Conservation (phyloP, 2,113 vertebrate species). For the Arizona elegans region DNA sequence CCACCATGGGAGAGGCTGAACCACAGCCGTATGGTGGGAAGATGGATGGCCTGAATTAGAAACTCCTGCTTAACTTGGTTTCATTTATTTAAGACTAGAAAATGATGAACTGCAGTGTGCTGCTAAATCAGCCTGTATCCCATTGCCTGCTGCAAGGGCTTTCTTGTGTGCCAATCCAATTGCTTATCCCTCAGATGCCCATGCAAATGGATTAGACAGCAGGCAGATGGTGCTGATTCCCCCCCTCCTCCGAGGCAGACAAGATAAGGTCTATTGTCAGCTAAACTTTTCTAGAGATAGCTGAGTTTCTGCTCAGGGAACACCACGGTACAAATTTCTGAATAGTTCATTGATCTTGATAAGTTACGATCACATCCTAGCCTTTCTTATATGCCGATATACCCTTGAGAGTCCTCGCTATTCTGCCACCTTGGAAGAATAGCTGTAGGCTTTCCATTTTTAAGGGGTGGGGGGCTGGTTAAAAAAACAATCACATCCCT, state of each 20-base stretch:
- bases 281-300: slow-evolving; percentile 14
- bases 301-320: slow-evolving; percentile 7
- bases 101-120: fast-evolving
- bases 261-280: slow-evolving; percentile 19
- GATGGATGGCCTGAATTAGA: neutral
- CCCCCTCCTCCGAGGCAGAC: neutral
- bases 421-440: neutral
- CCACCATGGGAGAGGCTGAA: neutral
- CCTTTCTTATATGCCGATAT: neutral
- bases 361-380: neutral
- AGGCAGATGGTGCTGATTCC: slow-evolving; percentile 41
- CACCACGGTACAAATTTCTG: slow-evolving; percentile 6
- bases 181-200: neutral
- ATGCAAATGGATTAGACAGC: slow-evolving; percentile 1
- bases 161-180: slow-evolving; percentile 10
- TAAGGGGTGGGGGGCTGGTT: neutral
- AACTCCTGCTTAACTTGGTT: neutral
- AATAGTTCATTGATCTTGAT: neutral
- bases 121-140: slow-evolving; percentile 3
- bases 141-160: neutral
- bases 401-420: neutral
- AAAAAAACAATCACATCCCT: neutral
- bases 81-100: neutral
- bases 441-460: neutral
- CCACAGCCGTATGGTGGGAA: fast-evolving